These are phyloP conservation scores for Ctenopoma multispine DNA, from an alignment of 2,797 vertebrate genomes.

Conservation along the genomic window DNA sequence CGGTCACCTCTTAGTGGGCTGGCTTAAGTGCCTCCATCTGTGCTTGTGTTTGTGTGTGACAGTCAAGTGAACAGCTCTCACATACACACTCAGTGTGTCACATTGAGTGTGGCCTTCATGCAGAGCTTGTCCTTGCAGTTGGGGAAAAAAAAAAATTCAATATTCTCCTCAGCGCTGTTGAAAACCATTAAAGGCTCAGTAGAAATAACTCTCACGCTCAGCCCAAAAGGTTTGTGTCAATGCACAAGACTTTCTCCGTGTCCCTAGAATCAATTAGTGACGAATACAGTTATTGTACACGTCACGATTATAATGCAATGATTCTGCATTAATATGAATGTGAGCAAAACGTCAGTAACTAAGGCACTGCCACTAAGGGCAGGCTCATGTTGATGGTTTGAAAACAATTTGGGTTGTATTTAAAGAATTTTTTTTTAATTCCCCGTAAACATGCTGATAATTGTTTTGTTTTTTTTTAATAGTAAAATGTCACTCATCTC, in stretches of 20 bases:
- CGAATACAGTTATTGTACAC: neutral
- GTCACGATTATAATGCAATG: neutral
- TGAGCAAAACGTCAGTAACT: neutral
- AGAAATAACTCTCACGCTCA: constrained; percentile 31
- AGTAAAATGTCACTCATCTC: too few species aligned
- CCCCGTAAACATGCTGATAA: too few species aligned
- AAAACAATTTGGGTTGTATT: too few species aligned
- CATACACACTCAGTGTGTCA: constrained; percentile 18
- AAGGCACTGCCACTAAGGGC: neutral
- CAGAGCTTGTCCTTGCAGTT: constrained; percentile 51
- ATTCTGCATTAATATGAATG: neutral
- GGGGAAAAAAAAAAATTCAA: constrained; percentile 28
- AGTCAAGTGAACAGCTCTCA: constrained; percentile 36
- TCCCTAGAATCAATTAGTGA: constrained; percentile 11
- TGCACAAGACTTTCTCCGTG: constrained; percentile 2
- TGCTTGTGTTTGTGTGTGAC: constrained; percentile 15
- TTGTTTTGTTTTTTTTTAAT: too few species aligned
- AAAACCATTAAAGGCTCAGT: constrained; percentile 37
- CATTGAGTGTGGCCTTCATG: constrained; percentile 50
- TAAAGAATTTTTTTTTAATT: too few species aligned
- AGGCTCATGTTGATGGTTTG: neutral
- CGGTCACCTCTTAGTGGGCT: constrained; percentile 43
- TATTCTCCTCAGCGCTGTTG: constrained; percentile 30
- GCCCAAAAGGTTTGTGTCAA: constrained; percentile 26
- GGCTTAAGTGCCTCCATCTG: constrained; percentile 30